Evolutionary conservation across 2,888 invertebrate species (phyloP).

Genomic region (Euclidia mi): DNA sequence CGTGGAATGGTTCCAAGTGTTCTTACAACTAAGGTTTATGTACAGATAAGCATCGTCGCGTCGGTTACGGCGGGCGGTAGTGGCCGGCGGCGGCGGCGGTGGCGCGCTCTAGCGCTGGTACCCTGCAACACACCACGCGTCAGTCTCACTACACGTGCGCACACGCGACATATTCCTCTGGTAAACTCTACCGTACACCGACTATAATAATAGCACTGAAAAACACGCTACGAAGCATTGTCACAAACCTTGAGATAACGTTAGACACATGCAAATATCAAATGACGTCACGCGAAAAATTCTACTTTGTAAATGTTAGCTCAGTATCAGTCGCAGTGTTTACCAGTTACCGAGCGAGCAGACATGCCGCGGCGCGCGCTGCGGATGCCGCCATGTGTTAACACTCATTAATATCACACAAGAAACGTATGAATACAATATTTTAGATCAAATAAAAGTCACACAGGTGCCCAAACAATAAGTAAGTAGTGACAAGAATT

Average conservation of each 20-base stretch:
- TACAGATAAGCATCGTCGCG: constrained; percentile 21
- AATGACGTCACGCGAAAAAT: constrained; percentile 39
- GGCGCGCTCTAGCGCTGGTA: constrained; percentile 80
- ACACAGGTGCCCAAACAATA: constrained; percentile 9
- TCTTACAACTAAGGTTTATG: constrained; percentile 21
- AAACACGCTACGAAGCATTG: constrained; percentile 11
- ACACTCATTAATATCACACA: neutral
- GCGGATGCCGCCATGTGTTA: neutral
- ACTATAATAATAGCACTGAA: constrained; percentile 5
- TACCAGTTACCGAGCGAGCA: constrained; percentile 18
- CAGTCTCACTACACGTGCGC: constrained; percentile 3
- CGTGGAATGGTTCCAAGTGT: constrained; percentile 16
- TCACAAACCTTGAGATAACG: constrained; percentile 61
- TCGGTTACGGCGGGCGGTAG: constrained; percentile 66
- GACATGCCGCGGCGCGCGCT: neutral
- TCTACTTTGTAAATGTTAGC: constrained; percentile 26
- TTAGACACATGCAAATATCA: constrained; percentile 63
- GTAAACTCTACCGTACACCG: neutral
- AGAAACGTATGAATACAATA: no score
- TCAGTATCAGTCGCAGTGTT: constrained; percentile 22
- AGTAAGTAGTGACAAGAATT: constrained; percentile 10
- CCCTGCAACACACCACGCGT: constrained; percentile 66
- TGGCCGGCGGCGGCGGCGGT: constrained; percentile 56
- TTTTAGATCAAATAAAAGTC: neutral
- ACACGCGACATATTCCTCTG: constrained; percentile 5